These are phyloP conservation scores for Podilymbus podiceps DNA, from an alignment of 2,113 vertebrate species.

Conservation along the genomic window DNA sequence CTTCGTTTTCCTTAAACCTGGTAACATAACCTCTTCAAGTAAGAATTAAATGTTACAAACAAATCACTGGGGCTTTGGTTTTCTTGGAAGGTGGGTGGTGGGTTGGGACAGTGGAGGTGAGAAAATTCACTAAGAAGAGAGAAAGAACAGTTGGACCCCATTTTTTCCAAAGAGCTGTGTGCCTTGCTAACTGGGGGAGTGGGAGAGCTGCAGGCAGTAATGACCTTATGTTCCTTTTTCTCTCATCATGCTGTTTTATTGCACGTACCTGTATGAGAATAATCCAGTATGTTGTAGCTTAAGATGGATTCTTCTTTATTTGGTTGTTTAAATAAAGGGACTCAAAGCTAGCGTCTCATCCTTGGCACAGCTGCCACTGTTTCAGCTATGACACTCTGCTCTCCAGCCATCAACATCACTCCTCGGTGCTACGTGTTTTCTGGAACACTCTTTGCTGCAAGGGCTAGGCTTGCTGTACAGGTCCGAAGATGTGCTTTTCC, in stretches of 20 bases:
- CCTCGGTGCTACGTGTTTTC: neutral
- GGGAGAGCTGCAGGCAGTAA: neutral
- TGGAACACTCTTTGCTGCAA: neutral
- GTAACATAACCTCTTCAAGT: constrained; percentile 6
- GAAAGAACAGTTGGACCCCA: neutral
- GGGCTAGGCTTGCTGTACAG: neutral
- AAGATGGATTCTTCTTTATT: neutral
- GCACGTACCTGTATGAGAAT: neutral
- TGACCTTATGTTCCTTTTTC: neutral
- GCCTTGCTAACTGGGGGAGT: neutral
- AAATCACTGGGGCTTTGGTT: constrained; percentile 7
- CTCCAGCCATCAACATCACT: neutral
- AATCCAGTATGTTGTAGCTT: neutral
- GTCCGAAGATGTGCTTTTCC: neutral
- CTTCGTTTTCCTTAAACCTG: constrained; percentile 36
- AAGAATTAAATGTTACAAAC: constrained; percentile 33
- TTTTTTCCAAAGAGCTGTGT: neutral
- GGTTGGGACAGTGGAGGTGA: constrained; percentile 31
- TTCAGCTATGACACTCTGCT: neutral
- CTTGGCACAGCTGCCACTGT: neutral
- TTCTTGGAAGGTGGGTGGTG: constrained; percentile 16
- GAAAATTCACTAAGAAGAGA: neutral
- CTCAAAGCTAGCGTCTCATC: neutral
- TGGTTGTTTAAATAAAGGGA: neutral
- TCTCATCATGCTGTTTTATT: neutral